A percentile compares a stretch with the other conserved stretches of the same genome.
These are phyloP conservation scores for Ephydatia muelleri DNA, from an alignment of 37 sponge, comb jelly and placozoan species.

Conservation along the genomic window DNA sequence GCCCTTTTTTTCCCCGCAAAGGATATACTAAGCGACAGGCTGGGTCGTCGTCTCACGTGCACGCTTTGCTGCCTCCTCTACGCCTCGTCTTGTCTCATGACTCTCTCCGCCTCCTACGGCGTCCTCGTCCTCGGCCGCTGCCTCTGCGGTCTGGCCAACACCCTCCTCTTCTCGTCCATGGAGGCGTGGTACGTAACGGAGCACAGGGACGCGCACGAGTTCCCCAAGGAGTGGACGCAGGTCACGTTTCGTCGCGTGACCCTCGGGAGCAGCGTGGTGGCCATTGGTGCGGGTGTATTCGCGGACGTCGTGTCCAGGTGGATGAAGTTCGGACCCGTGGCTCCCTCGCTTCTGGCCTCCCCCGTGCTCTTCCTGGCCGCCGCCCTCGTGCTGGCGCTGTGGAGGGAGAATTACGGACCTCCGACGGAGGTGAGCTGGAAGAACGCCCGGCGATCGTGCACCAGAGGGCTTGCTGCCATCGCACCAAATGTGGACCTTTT, in stretches of 20 bases:
- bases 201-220: conserved; percentile 67
- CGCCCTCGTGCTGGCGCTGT: neutral
- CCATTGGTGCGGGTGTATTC: conserved; percentile 68
- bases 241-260: conserved; percentile 72
- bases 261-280: conserved; percentile 71
- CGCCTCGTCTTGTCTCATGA: conserved; percentile 57
- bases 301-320: conserved; percentile 65
- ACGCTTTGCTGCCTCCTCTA: conserved; percentile 56
- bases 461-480: conserved; percentile 53
- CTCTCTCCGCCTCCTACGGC: conserved; percentile 28
- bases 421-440: conserved; percentile 14
- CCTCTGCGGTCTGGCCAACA: conserved; percentile 69
- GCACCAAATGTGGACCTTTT: conserved; percentile 51
- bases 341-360: conserved; percentile 64
- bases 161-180: conserved; percentile 66
- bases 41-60: conserved; percentile 48
- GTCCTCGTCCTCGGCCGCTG: conserved; percentile 68
- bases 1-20: conserved; percentile 55
- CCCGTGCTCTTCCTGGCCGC: conserved; percentile 50
- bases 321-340: conserved; percentile 49
- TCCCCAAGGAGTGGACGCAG: conserved; percentile 81
- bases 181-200: conserved; percentile 81
- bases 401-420: conserved; percentile 73
- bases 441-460: conserved; percentile 17
- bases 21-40: conserved; percentile 45